phyloP scores from a whole-genome alignment of 1,140 invertebrate genomes.

The Coboldia fuscipes region DNA sequence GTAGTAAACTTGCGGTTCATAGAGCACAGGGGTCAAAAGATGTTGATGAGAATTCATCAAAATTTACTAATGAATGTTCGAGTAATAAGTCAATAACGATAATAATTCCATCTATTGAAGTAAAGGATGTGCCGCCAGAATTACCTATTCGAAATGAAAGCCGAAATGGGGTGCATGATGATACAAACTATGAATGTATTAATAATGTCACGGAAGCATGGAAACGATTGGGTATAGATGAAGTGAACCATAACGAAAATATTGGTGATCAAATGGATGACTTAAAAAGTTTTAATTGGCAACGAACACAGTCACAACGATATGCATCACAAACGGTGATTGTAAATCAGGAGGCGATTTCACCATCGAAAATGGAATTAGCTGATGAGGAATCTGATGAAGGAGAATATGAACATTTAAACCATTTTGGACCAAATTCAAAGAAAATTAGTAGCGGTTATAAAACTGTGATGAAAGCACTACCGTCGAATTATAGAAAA shows the following conservation, averaged over 20 bases:
- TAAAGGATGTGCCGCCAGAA: constrained; percentile 10
- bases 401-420: constrained; percentile 52
- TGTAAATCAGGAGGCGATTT: background rate
- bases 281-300: constrained; percentile 12
- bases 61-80: background rate
- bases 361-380: background rate
- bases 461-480: constrained; percentile 31
- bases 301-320: constrained; percentile 17
- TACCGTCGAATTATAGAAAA: constrained; percentile 21
- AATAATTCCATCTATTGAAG: too few species aligned
- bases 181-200: constrained; percentile 19
- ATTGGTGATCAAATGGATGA: constrained; percentile 15
- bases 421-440: constrained; percentile 55
- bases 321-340: constrained; percentile 7
- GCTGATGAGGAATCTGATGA: constrained; percentile 9
- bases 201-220: constrained; percentile 39
- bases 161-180: constrained; percentile 6
- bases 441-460: constrained; percentile 41
- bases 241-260: constrained; percentile 37
- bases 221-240: constrained; percentile 51
- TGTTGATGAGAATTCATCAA: background rate
- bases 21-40: too few species aligned
- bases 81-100: too few species aligned
- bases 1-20: too few species aligned
- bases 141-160: constrained; percentile 13